A percentile compares a stretch with the other conserved stretches of the same genome.
phyloP scores from a whole-genome alignment of 2,113 vertebrate species.

The Plecotus auritus region DNA sequence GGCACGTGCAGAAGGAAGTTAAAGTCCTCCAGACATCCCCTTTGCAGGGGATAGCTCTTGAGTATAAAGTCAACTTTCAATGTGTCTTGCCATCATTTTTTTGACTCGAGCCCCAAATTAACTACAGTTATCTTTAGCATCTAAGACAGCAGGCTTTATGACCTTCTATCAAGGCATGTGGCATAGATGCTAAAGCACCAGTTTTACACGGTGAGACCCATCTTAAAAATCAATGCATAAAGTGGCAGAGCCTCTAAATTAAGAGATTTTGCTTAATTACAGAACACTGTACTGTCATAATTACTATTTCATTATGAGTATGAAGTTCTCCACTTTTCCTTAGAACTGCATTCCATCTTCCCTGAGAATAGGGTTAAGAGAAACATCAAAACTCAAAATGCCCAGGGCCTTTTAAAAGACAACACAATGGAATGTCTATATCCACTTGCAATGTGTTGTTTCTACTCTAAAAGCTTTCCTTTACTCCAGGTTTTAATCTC shows the following conservation, averaged over 20 bases:
- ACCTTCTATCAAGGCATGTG: constrained; percentile 51
- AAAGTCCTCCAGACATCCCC: background rate
- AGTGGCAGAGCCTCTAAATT: constrained; percentile 58
- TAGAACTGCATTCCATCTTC: constrained; percentile 79
- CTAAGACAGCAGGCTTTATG: background rate
- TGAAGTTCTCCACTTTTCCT: constrained; percentile 73
- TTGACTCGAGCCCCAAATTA: background rate
- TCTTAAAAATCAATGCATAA: constrained; percentile 28
- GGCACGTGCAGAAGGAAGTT: background rate
- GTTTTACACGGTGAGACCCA: constrained; percentile 38
- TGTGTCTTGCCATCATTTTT: background rate
- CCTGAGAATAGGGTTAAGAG: constrained; percentile 86
- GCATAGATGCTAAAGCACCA: constrained; percentile 63
- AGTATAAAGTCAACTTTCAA: constrained; percentile 17
- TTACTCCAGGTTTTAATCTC: constrained; percentile 68
- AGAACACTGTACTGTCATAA: constrained; percentile 78
- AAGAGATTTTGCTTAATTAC: constrained; percentile 65
- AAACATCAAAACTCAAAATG: constrained; percentile 75
- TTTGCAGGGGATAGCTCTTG: background rate
- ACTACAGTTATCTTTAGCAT: constrained; percentile 50
- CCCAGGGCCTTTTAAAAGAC: constrained; percentile 76
- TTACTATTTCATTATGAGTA: constrained; percentile 65
- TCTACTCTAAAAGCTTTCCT: constrained; percentile 73
- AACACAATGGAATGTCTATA: constrained; percentile 67
- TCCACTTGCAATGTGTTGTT: constrained; percentile 69